phyloP scores from a whole-genome alignment of 1,140 invertebrate species.

The Lasioglossum baleicum region DNA sequence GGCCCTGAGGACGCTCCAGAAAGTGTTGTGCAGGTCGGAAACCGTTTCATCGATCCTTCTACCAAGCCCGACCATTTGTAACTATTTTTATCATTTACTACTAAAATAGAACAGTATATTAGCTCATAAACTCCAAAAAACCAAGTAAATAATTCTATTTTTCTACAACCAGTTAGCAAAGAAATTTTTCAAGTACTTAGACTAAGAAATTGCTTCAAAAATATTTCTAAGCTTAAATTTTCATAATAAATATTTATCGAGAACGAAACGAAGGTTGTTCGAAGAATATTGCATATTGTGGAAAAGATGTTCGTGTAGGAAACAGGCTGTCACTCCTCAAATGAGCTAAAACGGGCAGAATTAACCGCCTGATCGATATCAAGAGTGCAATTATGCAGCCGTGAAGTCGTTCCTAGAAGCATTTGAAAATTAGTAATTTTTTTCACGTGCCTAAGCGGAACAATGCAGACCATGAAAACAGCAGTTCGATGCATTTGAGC shows the following conservation, averaged over 20 bases:
- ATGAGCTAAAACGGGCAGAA: background rate
- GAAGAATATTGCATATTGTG: background rate
- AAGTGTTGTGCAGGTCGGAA: conserved; percentile 10
- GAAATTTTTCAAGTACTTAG: no score
- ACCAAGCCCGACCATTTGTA: no score
- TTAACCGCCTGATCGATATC: background rate
- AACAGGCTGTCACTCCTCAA: no score
- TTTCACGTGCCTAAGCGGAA: background rate
- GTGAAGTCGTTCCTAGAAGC: conserved; percentile 18
- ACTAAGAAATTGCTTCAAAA: no score
- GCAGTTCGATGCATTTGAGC: background rate
- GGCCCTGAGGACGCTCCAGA: background rate
- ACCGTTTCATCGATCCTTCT: background rate
- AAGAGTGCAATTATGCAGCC: conserved; percentile 8
- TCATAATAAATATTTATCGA: background rate
- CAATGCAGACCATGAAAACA: background rate
- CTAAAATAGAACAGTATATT: no score
- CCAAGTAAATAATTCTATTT: no score
- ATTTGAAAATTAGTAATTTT: background rate
- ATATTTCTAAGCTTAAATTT: no score
- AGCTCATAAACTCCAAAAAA: no score
- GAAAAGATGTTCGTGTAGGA: background rate
- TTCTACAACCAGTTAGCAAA: no score
- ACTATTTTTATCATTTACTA: no score
- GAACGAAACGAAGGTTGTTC: background rate